A percentile compares a stretch with the other conserved stretches of the same genome.
Conservation (phyloP, 2,888 invertebrate species). For the Ophraella communa region DNA sequence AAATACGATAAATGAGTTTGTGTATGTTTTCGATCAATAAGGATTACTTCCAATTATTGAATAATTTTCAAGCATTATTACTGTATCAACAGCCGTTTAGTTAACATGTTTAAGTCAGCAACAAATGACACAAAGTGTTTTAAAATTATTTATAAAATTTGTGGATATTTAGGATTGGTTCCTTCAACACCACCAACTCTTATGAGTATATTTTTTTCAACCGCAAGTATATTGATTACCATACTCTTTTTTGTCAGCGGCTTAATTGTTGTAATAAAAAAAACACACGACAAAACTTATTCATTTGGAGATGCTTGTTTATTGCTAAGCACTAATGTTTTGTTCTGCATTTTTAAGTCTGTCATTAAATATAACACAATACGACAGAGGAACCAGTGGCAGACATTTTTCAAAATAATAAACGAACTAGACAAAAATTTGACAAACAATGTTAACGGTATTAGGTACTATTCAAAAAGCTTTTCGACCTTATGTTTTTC, state of each 20-base stretch:
- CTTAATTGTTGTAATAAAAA: too few species aligned
- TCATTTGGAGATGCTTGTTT: too few species aligned
- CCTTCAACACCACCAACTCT: not conserved
- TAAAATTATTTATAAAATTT: not conserved
- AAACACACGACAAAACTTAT: too few species aligned
- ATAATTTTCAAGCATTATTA: too few species aligned
- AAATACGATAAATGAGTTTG: too few species aligned
- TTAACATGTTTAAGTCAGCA: not conserved
- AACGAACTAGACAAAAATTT: not conserved
- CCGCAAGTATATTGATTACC: too few species aligned
- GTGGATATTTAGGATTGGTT: not conserved
- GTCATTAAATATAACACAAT: not conserved
- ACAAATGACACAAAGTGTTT: not conserved
- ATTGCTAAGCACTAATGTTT: too few species aligned
- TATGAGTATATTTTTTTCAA: not conserved
- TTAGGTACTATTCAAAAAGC: not conserved
- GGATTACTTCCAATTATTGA: too few species aligned
- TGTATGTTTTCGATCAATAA: too few species aligned
- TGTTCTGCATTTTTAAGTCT: too few species aligned
- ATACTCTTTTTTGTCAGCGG: too few species aligned
- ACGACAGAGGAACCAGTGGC: not conserved
- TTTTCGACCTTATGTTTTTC: not conserved
- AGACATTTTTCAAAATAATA: not conserved
- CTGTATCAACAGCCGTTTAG: too few species aligned
- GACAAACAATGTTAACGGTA: not conserved